These are phyloP conservation scores for Pseudochirops corinnae DNA, from an alignment of 2,797 vertebrate species.

Conservation along the genomic window DNA sequence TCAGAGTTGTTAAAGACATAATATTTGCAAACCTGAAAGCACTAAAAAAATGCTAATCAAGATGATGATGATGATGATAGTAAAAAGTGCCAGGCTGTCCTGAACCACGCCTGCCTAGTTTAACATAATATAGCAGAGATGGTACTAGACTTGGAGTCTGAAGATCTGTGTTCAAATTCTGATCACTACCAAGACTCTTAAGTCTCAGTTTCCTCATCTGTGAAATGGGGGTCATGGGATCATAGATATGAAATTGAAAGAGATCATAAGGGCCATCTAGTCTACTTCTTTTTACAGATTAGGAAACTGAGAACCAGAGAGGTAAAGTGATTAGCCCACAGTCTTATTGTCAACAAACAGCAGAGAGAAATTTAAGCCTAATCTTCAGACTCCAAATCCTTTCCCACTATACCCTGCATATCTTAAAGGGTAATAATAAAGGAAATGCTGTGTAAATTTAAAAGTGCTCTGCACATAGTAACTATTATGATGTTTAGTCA, in stretches of 20 bases:
- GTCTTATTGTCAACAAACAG: neutral
- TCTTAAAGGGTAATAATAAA: too few relatives aligned
- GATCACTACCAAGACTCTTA: neutral
- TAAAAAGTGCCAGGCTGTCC: neutral
- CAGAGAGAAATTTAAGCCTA: too few relatives aligned
- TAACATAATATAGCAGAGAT: neutral
- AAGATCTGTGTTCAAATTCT: neutral
- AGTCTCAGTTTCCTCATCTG: neutral
- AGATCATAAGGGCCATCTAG: neutral
- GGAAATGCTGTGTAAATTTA: too few relatives aligned
- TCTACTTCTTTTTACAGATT: neutral
- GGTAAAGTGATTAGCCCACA: neutral
- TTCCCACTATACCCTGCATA: too few relatives aligned
- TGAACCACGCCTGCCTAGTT: neutral
- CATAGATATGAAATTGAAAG: neutral
- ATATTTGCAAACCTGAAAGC: neutral
- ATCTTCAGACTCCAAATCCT: too few relatives aligned
- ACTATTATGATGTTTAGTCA: too few relatives aligned
- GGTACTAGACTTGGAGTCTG: neutral
- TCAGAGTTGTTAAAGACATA: neutral
- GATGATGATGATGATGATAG: neutral
- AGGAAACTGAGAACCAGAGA: neutral
- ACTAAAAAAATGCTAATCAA: neutral
- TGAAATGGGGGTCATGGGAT: neutral
- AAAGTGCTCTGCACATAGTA: too few relatives aligned